These are phyloP conservation scores for Adelognathus sp. DNA, from an alignment of 2,888 invertebrate genomes.

Conservation along the genomic window DNA sequence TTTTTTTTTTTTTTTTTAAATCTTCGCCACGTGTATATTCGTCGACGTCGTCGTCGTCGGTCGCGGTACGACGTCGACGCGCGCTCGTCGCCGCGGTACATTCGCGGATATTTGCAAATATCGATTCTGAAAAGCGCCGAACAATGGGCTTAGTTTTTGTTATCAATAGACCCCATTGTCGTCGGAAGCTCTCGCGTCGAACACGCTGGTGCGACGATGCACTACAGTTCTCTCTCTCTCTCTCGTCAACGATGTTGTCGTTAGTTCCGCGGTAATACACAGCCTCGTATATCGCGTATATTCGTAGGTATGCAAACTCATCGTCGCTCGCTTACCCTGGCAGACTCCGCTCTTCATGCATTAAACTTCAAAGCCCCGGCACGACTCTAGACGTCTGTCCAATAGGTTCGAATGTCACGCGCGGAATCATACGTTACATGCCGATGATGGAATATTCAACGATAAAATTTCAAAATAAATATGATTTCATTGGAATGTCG, in stretches of 20 bases:
- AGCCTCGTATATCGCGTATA: constrained; percentile 16
- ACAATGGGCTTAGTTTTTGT: constrained; percentile 80
- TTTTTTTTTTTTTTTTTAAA: constrained; percentile 54
- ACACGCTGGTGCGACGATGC: constrained; percentile 37
- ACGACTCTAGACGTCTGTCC: constrained; percentile 40
- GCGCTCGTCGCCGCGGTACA: constrained; percentile 59
- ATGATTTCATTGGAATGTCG: not conserved
- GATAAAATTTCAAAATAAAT: not conserved
- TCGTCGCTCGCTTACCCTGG: not conserved
- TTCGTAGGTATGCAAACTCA: constrained; percentile 8
- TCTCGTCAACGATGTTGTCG: constrained; percentile 55
- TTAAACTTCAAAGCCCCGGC: constrained; percentile 48
- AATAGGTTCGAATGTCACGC: constrained; percentile 26
- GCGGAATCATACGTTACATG: not conserved
- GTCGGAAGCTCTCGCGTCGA: constrained; percentile 47
- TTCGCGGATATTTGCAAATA: constrained; percentile 80
- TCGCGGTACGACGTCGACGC: constrained; percentile 44
- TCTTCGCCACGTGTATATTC: constrained; percentile 57
- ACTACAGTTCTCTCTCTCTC: constrained; percentile 17
- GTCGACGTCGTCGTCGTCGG: constrained; percentile 44
- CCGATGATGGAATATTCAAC: not conserved
- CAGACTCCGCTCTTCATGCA: constrained; percentile 46
- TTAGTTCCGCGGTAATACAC: constrained; percentile 42
- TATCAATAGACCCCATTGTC: constrained; percentile 74
- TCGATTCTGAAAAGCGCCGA: constrained; percentile 80